phyloP scores from a whole-genome alignment of 1,140 invertebrate genomes.

The Chionoecetes opilio region DNA sequence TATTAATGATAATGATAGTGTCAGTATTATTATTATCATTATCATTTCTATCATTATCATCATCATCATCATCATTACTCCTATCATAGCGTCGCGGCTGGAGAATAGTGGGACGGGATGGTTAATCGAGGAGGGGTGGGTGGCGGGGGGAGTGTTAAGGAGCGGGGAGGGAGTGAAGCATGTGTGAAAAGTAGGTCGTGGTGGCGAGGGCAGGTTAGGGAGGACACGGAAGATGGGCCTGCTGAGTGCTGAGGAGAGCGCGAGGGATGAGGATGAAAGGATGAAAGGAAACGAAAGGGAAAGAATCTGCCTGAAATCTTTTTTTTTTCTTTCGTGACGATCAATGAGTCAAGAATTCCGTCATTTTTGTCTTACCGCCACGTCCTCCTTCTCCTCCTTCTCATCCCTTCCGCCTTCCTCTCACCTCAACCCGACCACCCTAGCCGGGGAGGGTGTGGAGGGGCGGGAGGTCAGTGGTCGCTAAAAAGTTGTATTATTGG shows the following conservation, averaged over 20 bases:
- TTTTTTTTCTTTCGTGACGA: not conserved
- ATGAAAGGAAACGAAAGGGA: not conserved
- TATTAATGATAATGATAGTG: not conserved
- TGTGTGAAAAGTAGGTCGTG: not conserved
- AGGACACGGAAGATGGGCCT: not conserved
- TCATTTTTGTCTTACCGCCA: not conserved
- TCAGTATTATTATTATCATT: not conserved
- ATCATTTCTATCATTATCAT: not conserved
- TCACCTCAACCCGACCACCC: too few species aligned
- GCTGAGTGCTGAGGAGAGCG: not conserved
- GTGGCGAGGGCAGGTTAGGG: not conserved
- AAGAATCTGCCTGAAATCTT: not conserved
- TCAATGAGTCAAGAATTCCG: not conserved
- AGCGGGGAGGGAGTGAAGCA: not conserved
- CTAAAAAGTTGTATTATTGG: conserved; percentile 18
- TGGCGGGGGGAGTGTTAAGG: not conserved
- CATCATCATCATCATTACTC: too few species aligned
- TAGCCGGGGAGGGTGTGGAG: conserved; percentile 9
- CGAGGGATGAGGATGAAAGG: not conserved
- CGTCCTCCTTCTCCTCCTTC: not conserved
- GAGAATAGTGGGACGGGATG: not conserved
- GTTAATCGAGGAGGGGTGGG: not conserved
- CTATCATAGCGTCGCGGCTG: too few species aligned
- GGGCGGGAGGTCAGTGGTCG: conserved; percentile 18
- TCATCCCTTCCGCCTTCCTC: not conserved